Conservation (phyloP, 2,797 vertebrate genomes). For the Helicolenus hilgendorfi region DNA sequence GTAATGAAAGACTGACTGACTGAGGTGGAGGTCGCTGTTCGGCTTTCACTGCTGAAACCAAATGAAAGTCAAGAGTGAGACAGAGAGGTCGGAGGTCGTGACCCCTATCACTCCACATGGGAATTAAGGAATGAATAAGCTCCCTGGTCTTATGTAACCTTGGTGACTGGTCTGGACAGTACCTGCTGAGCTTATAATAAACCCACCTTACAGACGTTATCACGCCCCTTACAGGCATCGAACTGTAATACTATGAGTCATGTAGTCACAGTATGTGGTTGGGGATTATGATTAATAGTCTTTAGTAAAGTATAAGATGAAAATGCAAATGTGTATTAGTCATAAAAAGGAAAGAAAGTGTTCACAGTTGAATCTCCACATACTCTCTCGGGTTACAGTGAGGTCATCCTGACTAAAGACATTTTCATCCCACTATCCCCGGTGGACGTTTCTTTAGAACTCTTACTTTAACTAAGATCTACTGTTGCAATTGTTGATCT, state of each 20-base stretch:
- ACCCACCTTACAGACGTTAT: background rate
- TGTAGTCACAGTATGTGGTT: background rate
- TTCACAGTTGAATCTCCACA: background rate
- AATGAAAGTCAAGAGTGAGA: constrained; percentile 46
- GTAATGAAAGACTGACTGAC: background rate
- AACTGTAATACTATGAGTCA: background rate
- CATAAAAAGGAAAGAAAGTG: background rate
- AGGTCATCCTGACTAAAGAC: constrained; percentile 32
- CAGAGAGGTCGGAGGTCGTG: constrained; percentile 36
- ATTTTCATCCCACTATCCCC: constrained; percentile 21
- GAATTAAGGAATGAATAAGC: constrained; percentile 48
- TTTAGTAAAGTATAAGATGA: background rate
- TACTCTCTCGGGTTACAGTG: constrained; percentile 12
- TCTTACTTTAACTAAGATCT: constrained; percentile 37
- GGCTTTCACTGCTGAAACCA: constrained; percentile 28
- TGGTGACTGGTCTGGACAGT: constrained; percentile 19
- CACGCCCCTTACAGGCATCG: background rate
- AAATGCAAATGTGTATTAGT: constrained; percentile 18
- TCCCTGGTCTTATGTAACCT: constrained; percentile 52
- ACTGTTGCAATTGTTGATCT: constrained; percentile 55
- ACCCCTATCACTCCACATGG: constrained; percentile 45
- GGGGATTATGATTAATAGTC: constrained; percentile 12
- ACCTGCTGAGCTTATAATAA: constrained; percentile 40
- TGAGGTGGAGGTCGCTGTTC: background rate
- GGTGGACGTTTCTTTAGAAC: background rate